These are phyloP conservation scores for Caenorhabditis doughertyi DNA, from an alignment of 2,888 invertebrate genomes.

Conservation along the genomic window DNA sequence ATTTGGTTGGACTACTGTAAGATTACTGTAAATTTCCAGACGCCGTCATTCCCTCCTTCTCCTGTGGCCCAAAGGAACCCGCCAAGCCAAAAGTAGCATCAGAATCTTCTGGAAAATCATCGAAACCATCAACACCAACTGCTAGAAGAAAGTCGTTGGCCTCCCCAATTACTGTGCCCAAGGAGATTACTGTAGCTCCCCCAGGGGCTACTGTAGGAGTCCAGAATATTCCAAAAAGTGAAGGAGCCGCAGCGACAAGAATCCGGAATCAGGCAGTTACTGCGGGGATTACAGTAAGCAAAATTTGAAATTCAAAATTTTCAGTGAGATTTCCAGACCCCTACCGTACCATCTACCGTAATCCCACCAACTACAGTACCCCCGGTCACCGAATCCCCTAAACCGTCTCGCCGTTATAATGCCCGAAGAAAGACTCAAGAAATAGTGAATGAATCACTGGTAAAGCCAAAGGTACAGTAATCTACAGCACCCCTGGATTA, in stretches of 20 bases:
- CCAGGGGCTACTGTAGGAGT: constrained; percentile 11
- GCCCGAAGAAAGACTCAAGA: constrained; percentile 78
- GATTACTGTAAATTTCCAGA: constrained; percentile 40
- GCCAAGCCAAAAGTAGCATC: constrained; percentile 20
- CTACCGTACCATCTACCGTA: constrained; percentile 8
- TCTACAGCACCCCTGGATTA: background rate
- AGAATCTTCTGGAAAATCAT: constrained; percentile 16
- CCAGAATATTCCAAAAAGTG: constrained; percentile 61
- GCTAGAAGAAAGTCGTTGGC: constrained; percentile 28
- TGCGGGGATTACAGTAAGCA: constrained; percentile 12
- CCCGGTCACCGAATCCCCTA: constrained; percentile 38
- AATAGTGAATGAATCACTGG: constrained; percentile 73
- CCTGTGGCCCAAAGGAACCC: constrained; percentile 48
- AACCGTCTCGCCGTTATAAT: constrained; percentile 61
- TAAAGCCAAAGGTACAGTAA: constrained; percentile 59
- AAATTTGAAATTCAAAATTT: background rate
- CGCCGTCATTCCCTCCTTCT: constrained; percentile 51
- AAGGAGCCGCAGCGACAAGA: constrained; percentile 74
- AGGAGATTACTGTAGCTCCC: constrained; percentile 9
- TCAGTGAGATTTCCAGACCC: background rate
- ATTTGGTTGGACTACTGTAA: too few relatives aligned
- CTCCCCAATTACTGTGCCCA: constrained; percentile 21
- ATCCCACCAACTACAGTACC: constrained; percentile 11
- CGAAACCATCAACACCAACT: constrained; percentile 54
- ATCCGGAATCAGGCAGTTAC: constrained; percentile 63